phyloP scores from a whole-genome alignment of 1,140 invertebrate genomes.

The Batillaria attramentaria region DNA sequence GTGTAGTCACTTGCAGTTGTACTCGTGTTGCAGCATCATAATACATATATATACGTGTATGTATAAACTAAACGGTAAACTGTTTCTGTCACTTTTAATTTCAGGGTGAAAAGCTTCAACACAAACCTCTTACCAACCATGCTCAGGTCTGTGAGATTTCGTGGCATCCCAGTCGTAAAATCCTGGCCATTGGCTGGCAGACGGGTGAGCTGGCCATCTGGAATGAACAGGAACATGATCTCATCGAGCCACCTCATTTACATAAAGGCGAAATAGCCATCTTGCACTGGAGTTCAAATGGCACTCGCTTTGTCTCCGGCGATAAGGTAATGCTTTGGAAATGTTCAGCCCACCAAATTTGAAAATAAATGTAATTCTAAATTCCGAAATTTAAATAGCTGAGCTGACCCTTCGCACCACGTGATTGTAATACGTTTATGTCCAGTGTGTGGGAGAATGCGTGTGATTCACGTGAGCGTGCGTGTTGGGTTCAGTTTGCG shows the following conservation, averaged over 20 bases:
- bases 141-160: slow-evolving; percentile 77
- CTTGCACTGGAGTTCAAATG: slow-evolving; percentile 83
- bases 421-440: too few relatives aligned
- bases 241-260: slow-evolving; percentile 82
- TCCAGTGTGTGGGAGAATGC: too few relatives aligned
- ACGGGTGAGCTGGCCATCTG: slow-evolving; percentile 89
- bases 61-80: slow-evolving; percentile 19
- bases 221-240: slow-evolving; percentile 79
- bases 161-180: slow-evolving; percentile 90
- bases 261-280: slow-evolving; percentile 86
- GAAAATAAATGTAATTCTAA: too few relatives aligned
- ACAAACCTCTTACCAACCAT: slow-evolving; percentile 78
- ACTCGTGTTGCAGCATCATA: not conserved
- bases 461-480: too few relatives aligned
- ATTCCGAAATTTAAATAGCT: too few relatives aligned
- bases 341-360: too few relatives aligned
- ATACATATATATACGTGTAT: not conserved
- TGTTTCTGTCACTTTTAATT: slow-evolving; percentile 45
- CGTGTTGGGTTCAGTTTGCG: too few relatives aligned
- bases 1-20: not conserved
- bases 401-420: too few relatives aligned
- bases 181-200: slow-evolving; percentile 91
- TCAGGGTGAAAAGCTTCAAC: slow-evolving; percentile 84
- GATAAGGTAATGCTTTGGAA: slow-evolving; percentile 65
- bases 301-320: slow-evolving; percentile 81